Base-by-base conservation (phyloP, 1,140 invertebrate genomes). In the Sinella curviseta region DNA sequence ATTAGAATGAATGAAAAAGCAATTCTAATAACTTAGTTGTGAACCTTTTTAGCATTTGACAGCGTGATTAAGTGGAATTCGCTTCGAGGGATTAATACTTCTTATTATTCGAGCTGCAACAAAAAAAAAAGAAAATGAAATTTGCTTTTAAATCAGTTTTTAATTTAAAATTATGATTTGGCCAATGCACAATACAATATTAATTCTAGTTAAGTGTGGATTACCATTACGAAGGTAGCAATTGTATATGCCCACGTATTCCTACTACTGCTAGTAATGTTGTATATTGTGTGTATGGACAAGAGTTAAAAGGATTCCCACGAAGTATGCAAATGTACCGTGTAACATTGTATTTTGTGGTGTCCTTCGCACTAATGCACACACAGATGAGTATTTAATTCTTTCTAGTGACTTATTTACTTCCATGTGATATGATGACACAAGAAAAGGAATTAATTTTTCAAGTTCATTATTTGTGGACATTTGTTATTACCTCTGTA, bases 161-260 rank as follows among this genome's bases (percentile, higher is more conserved):
- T 70, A 70, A 70, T 70, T 70, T 70, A 70, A 70, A 70, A 70
- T 70, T 70, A 70, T 70, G 65, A 70, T 70, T 70, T 70, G 65
- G 65, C 31, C 65, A 33, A 70, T 33, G 31, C 26, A 65, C 57
- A 65, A 65, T 65, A 65, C 24, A 65, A 65, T 12, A 65, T 65
- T 65, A 65, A 17, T 65, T 17, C 57, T 65, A 4, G 26, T 14
- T 26, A 14, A n/a, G 16, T 65, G 8, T 65, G 39, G 39, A 48
- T 48, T n/a, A n/a, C n/a, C n/a, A n/a, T n/a, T n/a, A n/a, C n/a
- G n/a, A n/a, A n/a, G n/a, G n/a, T n/a, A n/a, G n/a, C n/a, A n/a
- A n/a, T n/a, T n/a, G n/a, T n/a, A n/a, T n/a, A n/a, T n/a, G n/a
- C n/a, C n/a, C n/a, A n/a, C n/a, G n/a, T n/a, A n/a, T n/a, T n/a